Percentiles rank a stretch among this genome's conserved stretches.
Evolutionary conservation across 2,797 vertebrate genomes (phyloP).

Genomic region (Spatula clypeata): DNA sequence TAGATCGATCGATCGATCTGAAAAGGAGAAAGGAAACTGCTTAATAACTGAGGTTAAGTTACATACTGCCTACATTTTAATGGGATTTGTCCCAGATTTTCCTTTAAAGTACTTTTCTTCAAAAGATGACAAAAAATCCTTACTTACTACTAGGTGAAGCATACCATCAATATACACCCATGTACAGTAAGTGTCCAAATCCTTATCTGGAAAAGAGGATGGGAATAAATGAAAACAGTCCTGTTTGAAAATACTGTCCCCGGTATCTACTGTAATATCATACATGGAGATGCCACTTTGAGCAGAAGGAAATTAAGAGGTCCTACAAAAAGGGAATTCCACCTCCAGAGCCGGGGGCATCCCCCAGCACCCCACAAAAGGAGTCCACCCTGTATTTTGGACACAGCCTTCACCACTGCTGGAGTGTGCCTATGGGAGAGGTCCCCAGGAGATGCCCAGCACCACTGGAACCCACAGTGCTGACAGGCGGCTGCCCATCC

Average conservation of each 20-base stretch:
- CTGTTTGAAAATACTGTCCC: not conserved
- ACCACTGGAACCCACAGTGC: not conserved
- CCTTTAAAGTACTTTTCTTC: not conserved
- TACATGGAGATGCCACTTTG: not conserved
- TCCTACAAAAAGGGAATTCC: not conserved
- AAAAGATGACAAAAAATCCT: not conserved
- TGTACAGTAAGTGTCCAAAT: not conserved
- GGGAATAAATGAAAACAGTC: not conserved
- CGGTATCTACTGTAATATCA: not conserved
- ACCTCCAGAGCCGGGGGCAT: not conserved
- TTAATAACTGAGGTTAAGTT: not conserved
- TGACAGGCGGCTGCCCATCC: fast-evolving
- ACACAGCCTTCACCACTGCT: not conserved
- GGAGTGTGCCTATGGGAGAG: fast-evolving
- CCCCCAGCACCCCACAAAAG: no score
- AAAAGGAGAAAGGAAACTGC: not conserved
- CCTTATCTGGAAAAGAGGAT: not conserved
- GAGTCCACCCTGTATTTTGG: not conserved
- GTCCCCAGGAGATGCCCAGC: not conserved
- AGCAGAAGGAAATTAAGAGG: not conserved
- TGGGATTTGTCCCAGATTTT: not conserved
- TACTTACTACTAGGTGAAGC: not conserved
- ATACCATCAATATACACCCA: not conserved
- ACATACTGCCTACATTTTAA: not conserved
- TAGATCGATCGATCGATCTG: not conserved